Base-by-base conservation (phyloP, 2,888 invertebrate species). In the Alviniconcha strummeri region DNA sequence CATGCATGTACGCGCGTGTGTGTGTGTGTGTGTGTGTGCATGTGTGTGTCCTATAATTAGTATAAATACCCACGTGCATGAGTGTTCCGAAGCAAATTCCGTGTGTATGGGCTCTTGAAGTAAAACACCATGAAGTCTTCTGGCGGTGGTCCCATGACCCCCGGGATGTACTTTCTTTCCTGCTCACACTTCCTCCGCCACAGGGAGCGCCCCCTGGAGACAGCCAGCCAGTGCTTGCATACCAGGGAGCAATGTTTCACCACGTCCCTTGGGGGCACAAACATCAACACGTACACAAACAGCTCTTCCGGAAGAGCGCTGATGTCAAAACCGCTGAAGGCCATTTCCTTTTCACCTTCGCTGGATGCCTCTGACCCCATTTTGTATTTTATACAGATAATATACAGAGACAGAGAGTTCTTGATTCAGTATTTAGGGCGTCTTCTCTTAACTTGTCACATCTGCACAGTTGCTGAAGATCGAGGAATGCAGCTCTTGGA, bases 141-240 rank as follows among this genome's bases (percentile, higher is more conserved):
- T n/a, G 82, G 75, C 6, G 75, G 82, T 0, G 67, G 76, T 52
- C 82, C 76, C 76, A 76, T 82, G 4, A 82, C 11, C 5, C 54
- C n/a, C 8, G 82, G 75, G 54, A 75, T 4, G 19, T 82, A 82
- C 11, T 64, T 75, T 3, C 67, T 19, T 54, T 82, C 82, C 55
- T 36, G 36, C 55, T 75, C 75, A 54, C 82, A 82, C 54, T 55
- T 82, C 17, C 57, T 64, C n/a, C 75, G 60, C 82, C 82, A 82
- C 74, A 82, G 36, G 0, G 7, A 15, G 5, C 36, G 54, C 54
- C 64, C 52, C 5, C 75, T 64, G 9, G 67, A 17, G 6, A 76
- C 64, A 5, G 19, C 57, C n/a, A 57, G 8, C 82, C 82, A 82
- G 8, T 67, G 55, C 64, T 64, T 75, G 75, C 76, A 82, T 17